These are phyloP conservation scores for Oncopeltus fasciatus DNA, from an alignment of 1,140 invertebrate genomes.

Conservation along the genomic window DNA sequence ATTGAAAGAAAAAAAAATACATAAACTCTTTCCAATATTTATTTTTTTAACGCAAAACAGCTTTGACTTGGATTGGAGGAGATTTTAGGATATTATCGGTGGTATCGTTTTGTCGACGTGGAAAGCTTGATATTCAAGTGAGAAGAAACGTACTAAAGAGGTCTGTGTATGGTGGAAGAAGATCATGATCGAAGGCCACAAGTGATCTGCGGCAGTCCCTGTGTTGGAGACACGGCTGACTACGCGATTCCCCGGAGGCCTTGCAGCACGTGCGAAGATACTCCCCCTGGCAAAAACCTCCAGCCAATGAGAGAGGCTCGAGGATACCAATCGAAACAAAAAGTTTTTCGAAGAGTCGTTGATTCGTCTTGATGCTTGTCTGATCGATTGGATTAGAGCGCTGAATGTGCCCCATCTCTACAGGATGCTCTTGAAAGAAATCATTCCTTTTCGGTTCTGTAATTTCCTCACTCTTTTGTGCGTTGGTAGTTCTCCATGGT, in stretches of 20 bases:
- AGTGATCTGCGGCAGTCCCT: background rate
- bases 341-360: background rate
- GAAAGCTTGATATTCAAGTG: background rate
- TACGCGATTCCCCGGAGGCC: background rate
- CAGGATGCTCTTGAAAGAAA: background rate
- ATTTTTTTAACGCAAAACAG: too few species aligned
- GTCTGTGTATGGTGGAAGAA: background rate
- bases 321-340: background rate
- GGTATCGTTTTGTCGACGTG: background rate
- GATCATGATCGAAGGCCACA: background rate
- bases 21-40: too few species aligned
- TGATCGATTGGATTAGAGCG: background rate
- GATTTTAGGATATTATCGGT: background rate
- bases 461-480: too few species aligned
- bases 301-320: background rate
- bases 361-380: background rate
- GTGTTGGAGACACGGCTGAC: background rate
- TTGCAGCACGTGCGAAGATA: background rate
- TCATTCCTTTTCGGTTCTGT: too few species aligned
- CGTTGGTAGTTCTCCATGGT: too few species aligned
- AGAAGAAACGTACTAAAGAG: background rate
- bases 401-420: background rate
- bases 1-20: too few species aligned
- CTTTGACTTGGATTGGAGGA: background rate
- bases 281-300: background rate